Conservation (phyloP, 2,113 vertebrate genomes). For the Thryonomys swinderianus region DNA sequence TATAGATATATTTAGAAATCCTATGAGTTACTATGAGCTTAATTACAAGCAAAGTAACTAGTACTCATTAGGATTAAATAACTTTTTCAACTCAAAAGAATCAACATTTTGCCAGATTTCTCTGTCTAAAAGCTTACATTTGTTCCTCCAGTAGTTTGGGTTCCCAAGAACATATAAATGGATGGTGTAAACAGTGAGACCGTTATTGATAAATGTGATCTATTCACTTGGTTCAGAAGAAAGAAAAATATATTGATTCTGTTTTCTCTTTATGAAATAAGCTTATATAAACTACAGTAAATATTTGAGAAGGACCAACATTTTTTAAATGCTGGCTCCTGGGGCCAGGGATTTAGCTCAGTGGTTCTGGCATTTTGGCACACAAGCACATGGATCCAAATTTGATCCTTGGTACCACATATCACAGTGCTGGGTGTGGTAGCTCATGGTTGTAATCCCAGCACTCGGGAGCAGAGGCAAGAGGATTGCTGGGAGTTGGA, state of each 20-base stretch:
- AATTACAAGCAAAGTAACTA: not conserved
- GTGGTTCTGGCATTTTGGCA: too few relatives aligned
- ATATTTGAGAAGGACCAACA: not conserved
- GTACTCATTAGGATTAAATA: slow-evolving; percentile 17
- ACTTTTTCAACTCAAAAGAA: not conserved
- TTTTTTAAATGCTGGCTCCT: too few relatives aligned
- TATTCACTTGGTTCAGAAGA: slow-evolving; percentile 31
- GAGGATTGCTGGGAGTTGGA: too few relatives aligned
- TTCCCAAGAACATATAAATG: not conserved
- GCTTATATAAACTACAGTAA: not conserved
- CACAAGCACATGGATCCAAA: too few relatives aligned
- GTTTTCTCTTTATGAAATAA: slow-evolving; percentile 36
- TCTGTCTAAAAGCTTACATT: not conserved
- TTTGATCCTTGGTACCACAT: too few relatives aligned
- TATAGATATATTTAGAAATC: not conserved
- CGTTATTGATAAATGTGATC: not conserved
- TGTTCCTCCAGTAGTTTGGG: not conserved
- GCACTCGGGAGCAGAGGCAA: too few relatives aligned
- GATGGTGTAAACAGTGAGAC: not conserved
- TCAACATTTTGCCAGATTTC: not conserved
- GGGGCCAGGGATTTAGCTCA: too few relatives aligned
- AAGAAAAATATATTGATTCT: not conserved
- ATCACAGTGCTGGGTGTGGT: too few relatives aligned
- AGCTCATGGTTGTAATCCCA: too few relatives aligned
- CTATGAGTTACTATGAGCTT: not conserved